A percentile compares a stretch with the other conserved stretches of the same genome.
Evolutionary conservation across 23 tunicate genomes (phyloP).

Genomic region (Ascidia mentula): DNA sequence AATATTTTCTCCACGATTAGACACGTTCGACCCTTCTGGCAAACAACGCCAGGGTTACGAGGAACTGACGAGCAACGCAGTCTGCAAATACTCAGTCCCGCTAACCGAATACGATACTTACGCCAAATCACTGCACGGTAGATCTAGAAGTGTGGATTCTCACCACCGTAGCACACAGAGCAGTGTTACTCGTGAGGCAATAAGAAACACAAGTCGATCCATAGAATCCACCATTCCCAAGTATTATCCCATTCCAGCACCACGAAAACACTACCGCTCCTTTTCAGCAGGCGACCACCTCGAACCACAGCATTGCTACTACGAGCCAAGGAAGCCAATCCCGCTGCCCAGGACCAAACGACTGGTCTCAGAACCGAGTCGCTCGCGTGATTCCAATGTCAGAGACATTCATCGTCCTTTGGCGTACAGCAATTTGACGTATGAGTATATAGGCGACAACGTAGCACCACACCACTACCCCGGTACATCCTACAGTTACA

Average conservation of each 20-base stretch:
- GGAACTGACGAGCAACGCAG: background rate
- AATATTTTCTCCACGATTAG: slow-evolving; percentile 14
- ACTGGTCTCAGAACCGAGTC: background rate
- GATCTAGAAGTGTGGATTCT: slow-evolving; percentile 29
- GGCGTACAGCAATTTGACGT: slow-evolving; percentile 12
- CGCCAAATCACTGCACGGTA: background rate
- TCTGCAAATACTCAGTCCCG: background rate
- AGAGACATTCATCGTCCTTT: background rate
- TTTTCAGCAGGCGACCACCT: slow-evolving; percentile 27
- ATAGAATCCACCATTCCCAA: background rate
- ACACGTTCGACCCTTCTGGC: slow-evolving; percentile 30
- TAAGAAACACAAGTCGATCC: background rate
- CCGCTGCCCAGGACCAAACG: slow-evolving; percentile 19
- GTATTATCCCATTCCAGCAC: slow-evolving; percentile 29
- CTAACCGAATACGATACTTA: background rate
- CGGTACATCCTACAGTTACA: background rate
- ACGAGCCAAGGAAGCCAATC: background rate
- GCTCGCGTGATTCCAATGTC: background rate
- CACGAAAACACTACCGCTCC: slow-evolving; percentile 29
- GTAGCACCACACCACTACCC: no score
- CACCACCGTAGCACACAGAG: background rate
- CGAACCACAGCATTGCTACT: background rate
- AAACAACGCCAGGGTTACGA: slow-evolving; percentile 23
- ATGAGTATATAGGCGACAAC: slow-evolving; percentile 4
- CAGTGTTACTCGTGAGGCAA: background rate